Evolutionary conservation across 2,888 invertebrate genomes (phyloP), one percentile per base, ranked within the genome.

Genomic region (Onthophagus sagittarius): DNA sequence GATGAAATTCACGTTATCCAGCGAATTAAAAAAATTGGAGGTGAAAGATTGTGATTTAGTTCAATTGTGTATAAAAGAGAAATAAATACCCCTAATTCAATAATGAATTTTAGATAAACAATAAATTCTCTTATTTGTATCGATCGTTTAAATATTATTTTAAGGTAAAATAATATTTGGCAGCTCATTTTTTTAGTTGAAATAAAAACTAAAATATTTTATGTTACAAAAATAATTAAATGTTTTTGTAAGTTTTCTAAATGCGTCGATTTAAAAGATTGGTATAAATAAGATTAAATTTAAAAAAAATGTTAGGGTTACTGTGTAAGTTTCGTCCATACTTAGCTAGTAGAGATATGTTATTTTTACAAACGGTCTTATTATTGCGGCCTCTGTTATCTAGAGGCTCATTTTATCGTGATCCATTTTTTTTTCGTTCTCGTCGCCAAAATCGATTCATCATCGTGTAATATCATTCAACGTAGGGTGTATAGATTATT

Each of bases 291-390:
- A 53, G 39, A 67, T 67, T 13, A 63, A 63, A 63, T n/a, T n/a
- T n/a, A 23, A 23, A 23, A 23, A 23, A 23, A 23, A 53, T 11
- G 72, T 62, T 70, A 70, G 65, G 72, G 23, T 72, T 75, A 75
- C 75, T 75, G 76, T 75, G 76, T 77, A 76, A 77, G 75, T 78
- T 79, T 79, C 79, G 79, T 79, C 79, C 79, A 79, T 77, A 77
- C 72, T 70, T 77, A 77, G 75, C 23, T 74, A 70, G 72, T 76
- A 76, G 75, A 72, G 70, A 74, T 72, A 73, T 74, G 75, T 77
- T 75, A 77, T 76, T 72, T 72, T 75, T 74, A 75, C 75, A 74
- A 74, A 67, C 32, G 67, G 23, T 32, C 31, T 31, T 67, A 32
- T 15, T 75, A 72, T 75, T 75, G 64, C 72, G 73, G 75, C 72